Evolutionary conservation across 2,113 vertebrate species (phyloP).

Genomic region (Thalassoma bifasciatum): DNA sequence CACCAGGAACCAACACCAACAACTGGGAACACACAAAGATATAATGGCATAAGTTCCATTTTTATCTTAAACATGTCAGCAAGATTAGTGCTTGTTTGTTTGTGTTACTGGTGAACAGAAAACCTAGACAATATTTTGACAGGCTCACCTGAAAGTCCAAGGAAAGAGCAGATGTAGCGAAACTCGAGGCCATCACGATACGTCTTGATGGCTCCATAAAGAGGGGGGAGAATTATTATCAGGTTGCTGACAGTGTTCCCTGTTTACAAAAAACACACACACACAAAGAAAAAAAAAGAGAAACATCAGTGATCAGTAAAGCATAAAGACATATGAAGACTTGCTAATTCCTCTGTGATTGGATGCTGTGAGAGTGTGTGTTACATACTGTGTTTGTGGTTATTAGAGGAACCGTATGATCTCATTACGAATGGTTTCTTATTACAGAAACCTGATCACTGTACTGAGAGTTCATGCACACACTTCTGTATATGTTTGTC

Average conservation of each 20-base stretch:
- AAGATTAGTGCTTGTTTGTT: neutral
- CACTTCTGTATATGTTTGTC: neutral
- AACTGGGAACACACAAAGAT: slow-evolving; percentile 82
- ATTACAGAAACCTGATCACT: slow-evolving; percentile 30
- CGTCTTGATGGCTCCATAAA: slow-evolving; percentile 93
- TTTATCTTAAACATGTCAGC: neutral
- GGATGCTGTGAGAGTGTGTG: neutral
- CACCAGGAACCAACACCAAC: slow-evolving; percentile 98
- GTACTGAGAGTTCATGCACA: slow-evolving; percentile 7
- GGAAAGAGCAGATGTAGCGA: slow-evolving; percentile 92
- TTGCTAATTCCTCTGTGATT: slow-evolving; percentile 1
- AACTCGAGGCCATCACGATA: slow-evolving; percentile 90
- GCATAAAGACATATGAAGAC: too few species aligned
- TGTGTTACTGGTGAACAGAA: neutral
- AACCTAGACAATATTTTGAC: neutral
- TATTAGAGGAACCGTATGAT: slow-evolving; percentile 1
- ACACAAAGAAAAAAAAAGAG: too few species aligned
- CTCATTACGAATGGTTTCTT: neutral
- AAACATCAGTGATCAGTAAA: slow-evolving; percentile 14
- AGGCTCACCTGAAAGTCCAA: slow-evolving; percentile 92
- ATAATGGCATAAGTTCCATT: neutral
- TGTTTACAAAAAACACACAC: slow-evolving; percentile 78
- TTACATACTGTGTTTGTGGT: neutral
- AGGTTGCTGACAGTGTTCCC: slow-evolving; percentile 99
- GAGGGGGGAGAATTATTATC: slow-evolving; percentile 98